Base-by-base conservation (phyloP, 2,113 vertebrate genomes). In the Otolemur garnettii region DNA sequence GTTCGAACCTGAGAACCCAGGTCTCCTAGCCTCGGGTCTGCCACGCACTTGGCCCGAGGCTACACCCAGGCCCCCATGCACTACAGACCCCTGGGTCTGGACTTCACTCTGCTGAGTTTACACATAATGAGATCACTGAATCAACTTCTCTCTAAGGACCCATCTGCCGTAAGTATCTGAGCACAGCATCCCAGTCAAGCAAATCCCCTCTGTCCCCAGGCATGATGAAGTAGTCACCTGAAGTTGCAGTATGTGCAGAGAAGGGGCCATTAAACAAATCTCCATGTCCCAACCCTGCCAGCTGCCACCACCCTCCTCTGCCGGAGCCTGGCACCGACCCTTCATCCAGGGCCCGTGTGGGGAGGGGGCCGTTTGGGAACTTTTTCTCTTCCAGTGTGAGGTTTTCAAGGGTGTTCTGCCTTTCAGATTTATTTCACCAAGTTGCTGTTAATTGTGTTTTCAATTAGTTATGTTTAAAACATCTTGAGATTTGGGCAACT, bases 401-500 rank as follows among this genome's bases (percentile, higher is more conserved):
- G 79, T 89, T 97, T 97, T 95, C 96, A 97, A 97, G 96, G 71
- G 84, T 98, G 92, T 87, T 93, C 94, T 95, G 96, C 95, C 96
- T 98, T 97, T 96, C 96, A 96, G 92, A 97, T 97, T 96, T 97
- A 96, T 97, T 96, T 97, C 71, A 28, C 87, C 94, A 93, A 98
- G 96, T 97, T 97, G 93, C 97, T 21, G 80, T 98, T 97, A 98
- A 98, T 97, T 97, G 97, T 97, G 95, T 97, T 97, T 97, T 98
- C 97, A 98, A 98, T 98, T 98, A 98, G 96, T 97, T 97, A 97
- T 96, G 96, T 93, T 97, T 97, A 97, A 97, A 97, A 98, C 97
- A 97, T 98, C 96, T 96, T 97, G 97, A 95, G 93, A 97, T 95
- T 98, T 96, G 97, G 95, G 97, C 92, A 96, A 96, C 96, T 95